Conservation (phyloP, 1,140 invertebrate species). For the Spodoptera litura region DNA sequence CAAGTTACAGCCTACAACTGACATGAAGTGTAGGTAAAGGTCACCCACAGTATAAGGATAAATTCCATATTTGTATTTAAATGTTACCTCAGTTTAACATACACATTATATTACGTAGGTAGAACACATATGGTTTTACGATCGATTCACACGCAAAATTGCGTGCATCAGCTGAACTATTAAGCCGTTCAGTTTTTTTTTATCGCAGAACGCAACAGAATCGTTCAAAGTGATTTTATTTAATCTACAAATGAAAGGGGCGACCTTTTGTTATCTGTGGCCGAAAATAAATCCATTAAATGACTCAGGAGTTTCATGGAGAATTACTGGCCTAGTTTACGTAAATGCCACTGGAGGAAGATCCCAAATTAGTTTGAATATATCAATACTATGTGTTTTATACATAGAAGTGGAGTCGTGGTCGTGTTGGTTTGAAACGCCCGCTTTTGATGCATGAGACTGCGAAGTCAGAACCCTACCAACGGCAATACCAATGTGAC, state of each 20-base stretch:
- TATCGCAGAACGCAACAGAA: not conserved
- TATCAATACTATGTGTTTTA: too few species aligned
- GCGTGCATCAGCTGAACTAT: constrained; percentile 2
- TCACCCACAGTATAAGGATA: constrained; percentile 9
- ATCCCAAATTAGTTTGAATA: too few species aligned
- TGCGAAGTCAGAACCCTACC: too few species aligned
- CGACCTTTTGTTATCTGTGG: not conserved
- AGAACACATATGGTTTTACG: constrained; percentile 7
- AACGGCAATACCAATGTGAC: too few species aligned
- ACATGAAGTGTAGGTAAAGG: not conserved
- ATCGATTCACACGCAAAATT: constrained; percentile 3
- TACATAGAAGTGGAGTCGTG: too few species aligned
- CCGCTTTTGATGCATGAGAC: too few species aligned
- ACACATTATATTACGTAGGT: constrained; percentile 5
- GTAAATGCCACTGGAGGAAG: too few species aligned
- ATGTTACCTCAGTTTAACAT: not conserved
- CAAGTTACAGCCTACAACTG: too few species aligned
- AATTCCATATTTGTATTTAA: constrained; percentile 18
- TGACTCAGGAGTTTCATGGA: too few species aligned
- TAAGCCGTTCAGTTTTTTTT: not conserved
- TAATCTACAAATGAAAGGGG: not conserved
- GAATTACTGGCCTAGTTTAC: too few species aligned
- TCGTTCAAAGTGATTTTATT: not conserved
- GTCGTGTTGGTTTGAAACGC: too few species aligned
- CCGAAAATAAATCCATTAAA: not conserved